phyloP scores from a whole-genome alignment of 2,797 vertebrate genomes.

The Danio tinwini region DNA sequence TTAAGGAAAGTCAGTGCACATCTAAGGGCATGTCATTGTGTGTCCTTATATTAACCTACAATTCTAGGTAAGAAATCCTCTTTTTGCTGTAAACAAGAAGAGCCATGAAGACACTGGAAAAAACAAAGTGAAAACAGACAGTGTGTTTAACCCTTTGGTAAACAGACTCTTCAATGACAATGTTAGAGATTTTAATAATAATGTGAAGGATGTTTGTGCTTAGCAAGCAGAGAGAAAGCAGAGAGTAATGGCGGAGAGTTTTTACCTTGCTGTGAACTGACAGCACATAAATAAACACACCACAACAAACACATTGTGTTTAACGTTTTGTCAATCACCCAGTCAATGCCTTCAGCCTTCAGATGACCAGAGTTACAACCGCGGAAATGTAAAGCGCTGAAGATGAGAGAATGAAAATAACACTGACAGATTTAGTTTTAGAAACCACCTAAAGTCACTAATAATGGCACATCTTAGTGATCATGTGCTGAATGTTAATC shows the following conservation, averaged over 20 bases:
- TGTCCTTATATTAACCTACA: conserved; percentile 9
- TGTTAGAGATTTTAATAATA: conserved; percentile 77
- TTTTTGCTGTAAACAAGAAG: background rate
- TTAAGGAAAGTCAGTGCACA: background rate
- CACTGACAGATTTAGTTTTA: no score
- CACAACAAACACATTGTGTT: conserved; percentile 2
- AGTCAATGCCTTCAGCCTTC: no score
- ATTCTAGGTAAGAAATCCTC: background rate
- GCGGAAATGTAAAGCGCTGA: no score
- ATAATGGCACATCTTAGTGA: no score
- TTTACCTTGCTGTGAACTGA: conserved; percentile 66
- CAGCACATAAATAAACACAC: conserved; percentile 72
- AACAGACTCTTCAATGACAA: conserved; percentile 61
- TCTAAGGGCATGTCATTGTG: background rate
- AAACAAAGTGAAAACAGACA: conserved; percentile 81
- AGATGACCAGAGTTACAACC: no score
- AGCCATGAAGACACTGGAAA: conserved; percentile 52
- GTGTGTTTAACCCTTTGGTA: conserved; percentile 73
- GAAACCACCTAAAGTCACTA: no score
- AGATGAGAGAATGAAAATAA: no score
- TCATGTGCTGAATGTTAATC: no score
- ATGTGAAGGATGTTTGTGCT: conserved; percentile 73
- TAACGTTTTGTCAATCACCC: background rate
- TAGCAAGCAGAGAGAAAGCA: conserved; percentile 71
- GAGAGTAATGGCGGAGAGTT: conserved; percentile 69